These are phyloP conservation scores for Cataglyphis livida DNA, from an alignment of 2,888 invertebrate species.

Conservation along the genomic window DNA sequence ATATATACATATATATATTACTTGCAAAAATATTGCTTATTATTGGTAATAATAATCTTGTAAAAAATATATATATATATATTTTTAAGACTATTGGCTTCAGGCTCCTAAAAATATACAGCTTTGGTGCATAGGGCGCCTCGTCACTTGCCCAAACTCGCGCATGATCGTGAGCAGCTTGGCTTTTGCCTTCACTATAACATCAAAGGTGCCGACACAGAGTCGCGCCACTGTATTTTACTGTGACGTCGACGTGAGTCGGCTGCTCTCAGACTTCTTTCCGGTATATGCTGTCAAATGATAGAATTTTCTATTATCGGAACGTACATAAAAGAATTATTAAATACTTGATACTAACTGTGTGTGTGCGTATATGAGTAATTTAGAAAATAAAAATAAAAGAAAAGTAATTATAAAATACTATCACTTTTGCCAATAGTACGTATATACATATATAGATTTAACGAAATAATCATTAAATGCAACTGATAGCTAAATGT, in stretches of 20 bases:
- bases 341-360: neutral
- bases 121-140: no score
- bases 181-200: no score
- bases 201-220: no score
- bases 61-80: no score
- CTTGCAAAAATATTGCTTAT: no score
- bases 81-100: no score
- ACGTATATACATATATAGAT: neutral
- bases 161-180: no score
- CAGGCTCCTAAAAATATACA: no score
- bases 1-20: no score
- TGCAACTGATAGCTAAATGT: neutral
- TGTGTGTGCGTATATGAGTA: neutral
- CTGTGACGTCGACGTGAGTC: neutral
- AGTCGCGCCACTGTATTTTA: no score
- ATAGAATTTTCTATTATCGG: constrained; percentile 3
- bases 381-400: neutral
- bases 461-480: neutral
- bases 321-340: neutral
- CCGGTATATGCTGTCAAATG: neutral
- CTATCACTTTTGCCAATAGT: neutral
- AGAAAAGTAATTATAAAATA: neutral
- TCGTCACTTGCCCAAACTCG: no score
- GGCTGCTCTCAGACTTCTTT: neutral
- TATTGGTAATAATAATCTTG: no score